Evolutionary conservation across 2,888 invertebrate genomes (phyloP).

Genomic region (Lasiommata megera): DNA sequence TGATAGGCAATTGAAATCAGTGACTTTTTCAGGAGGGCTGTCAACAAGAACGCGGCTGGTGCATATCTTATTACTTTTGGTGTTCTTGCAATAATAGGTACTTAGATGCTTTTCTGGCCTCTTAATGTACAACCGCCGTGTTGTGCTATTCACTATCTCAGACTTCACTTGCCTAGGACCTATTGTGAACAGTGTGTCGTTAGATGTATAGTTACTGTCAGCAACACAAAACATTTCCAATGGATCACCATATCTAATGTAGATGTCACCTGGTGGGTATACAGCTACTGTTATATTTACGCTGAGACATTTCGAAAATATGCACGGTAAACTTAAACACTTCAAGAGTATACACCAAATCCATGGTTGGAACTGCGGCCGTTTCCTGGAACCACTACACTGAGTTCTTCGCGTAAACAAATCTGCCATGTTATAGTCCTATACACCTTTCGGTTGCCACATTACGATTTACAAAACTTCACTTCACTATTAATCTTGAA

Average conservation of each 20-base stretch:
- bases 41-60: conserved; percentile 64
- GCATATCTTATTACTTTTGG: conserved; percentile 49
- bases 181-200: conserved; percentile 67
- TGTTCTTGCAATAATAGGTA: conserved; percentile 79
- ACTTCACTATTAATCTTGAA: conserved; percentile 35
- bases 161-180: conserved; percentile 48
- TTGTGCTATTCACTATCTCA: conserved; percentile 82
- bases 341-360: conserved; percentile 62
- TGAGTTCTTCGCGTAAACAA: conserved; percentile 51
- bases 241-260: conserved; percentile 81
- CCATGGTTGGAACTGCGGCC: conserved; percentile 57
- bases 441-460: conserved; percentile 48
- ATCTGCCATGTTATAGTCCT: conserved; percentile 51
- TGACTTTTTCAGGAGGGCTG: conserved; percentile 82
- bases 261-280: conserved; percentile 80
- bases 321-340: conserved; percentile 61
- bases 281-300: conserved; percentile 58
- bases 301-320: conserved; percentile 57
- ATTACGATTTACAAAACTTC: conserved; percentile 57
- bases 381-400: conserved; percentile 53
- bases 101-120: conserved; percentile 76
- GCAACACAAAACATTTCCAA: conserved; percentile 84
- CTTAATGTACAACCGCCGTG: conserved; percentile 80
- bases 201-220: conserved; percentile 54
- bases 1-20: conserved; percentile 87